These are phyloP conservation scores for Agelastica alni DNA, from an alignment of 2,888 invertebrate species.

Conservation along the genomic window DNA sequence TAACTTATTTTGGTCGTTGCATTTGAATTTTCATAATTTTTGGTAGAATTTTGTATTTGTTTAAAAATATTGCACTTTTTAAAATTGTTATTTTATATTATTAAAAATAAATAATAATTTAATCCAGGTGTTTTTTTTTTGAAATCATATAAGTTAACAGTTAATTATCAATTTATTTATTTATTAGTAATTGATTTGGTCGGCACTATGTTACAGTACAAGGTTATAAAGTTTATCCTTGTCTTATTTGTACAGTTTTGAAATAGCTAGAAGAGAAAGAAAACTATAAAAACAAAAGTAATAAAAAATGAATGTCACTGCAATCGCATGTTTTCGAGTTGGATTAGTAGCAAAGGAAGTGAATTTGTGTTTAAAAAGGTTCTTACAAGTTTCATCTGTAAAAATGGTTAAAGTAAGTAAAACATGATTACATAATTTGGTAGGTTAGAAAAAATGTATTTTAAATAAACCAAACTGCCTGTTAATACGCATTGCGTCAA, in stretches of 20 bases:
- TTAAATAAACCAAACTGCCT: no score
- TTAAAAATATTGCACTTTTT: no score
- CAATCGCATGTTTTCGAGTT: background rate
- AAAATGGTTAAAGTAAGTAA: slow-evolving; percentile 30
- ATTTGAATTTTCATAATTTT: no score
- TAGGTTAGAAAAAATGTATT: no score
- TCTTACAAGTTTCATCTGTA: slow-evolving; percentile 16
- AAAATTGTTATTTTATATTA: background rate
- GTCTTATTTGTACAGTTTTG: background rate
- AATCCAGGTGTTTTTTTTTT: no score
- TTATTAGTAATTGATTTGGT: no score
- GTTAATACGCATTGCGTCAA: no score
- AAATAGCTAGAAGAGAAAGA: background rate
- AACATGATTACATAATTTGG: slow-evolving; percentile 13
- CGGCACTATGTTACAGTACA: no score
- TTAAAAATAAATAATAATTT: background rate
- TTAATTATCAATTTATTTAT: no score
- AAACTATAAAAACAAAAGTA: background rate
- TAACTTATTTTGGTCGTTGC: no score
- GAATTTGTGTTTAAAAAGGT: slow-evolving; percentile 17
- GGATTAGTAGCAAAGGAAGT: background rate
- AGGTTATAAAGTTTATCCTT: background rate
- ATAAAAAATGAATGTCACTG: slow-evolving; percentile 17
- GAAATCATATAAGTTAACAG: no score
- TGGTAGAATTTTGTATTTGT: no score